Base-by-base conservation (phyloP, 2,888 invertebrate species). In the Sminthurides aquaticus region DNA sequence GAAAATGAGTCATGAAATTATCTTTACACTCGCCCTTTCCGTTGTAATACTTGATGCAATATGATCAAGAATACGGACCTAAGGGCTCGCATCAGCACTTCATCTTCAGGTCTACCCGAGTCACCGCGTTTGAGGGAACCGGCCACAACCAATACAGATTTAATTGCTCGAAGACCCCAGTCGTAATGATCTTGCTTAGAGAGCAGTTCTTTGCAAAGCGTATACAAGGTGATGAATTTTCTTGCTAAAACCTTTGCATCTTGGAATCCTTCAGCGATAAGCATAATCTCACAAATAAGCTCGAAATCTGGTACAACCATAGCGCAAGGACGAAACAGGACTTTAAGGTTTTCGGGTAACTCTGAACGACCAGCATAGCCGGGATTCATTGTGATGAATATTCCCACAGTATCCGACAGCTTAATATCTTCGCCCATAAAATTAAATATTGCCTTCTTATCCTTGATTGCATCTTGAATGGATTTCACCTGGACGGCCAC, bases 241-340 rank as follows among this genome's bases (percentile, higher is more conserved):
- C 96, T 83, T 0, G 95, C 96, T 54, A 97, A 80, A 61, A 95
- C 86, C 76, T 90, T 87, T 0, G 96, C 96, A 75, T 97, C 96
- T 78, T 96, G 89, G 77, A 97, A 97, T 18, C 97, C 97, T 82
- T 97, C 96, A 55, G 96, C 95, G 8, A 71, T 95, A 79, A 97
- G 85, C 95, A 96, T 96, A 74, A 97, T 97, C 82, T 97, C 96
- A 79, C 94, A 95, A 77, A 97, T 97, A 64, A 97, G 79, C 79
- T 95, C 96, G 78, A 95, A 95, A 79, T 97, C 96, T 0, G 96
- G 97, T 0, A 97, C 96, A 0, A 95, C 95, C 97, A 97, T 97
- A 49, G 97, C 96, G 79, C 96, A 97, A 0, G 96, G 96, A 75
- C 96, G 74, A 67, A 78, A 78, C 0, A 78, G 74, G 1, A 78